These are phyloP conservation scores for Eudemis profundana DNA, from an alignment of 2,888 invertebrate species.

Conservation along the genomic window DNA sequence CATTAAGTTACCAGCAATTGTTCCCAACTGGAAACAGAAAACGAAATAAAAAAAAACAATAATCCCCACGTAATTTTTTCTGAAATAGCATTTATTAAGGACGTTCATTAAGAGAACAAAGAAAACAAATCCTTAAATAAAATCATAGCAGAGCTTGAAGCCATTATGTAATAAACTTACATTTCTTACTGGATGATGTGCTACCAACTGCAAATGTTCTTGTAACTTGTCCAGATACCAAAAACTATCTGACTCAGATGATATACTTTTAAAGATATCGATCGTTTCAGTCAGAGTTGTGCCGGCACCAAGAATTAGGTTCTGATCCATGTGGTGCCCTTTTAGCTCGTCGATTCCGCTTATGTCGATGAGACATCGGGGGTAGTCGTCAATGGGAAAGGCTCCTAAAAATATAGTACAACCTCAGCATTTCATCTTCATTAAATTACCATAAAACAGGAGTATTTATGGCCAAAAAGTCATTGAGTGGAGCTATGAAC, in stretches of 20 bases:
- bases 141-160: not conserved
- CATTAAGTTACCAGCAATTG: constrained; percentile 89
- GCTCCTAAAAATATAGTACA: constrained; percentile 66
- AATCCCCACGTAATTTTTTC: too few species aligned
- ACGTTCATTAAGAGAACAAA: too few species aligned
- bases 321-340: constrained; percentile 66
- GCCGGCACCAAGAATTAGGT: constrained; percentile 86
- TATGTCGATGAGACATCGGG: constrained; percentile 87
- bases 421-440: too few species aligned
- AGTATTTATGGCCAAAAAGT: too few species aligned
- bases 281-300: constrained; percentile 84
- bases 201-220: constrained; percentile 88
- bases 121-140: too few species aligned
- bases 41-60: constrained; percentile 41
- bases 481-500: too few species aligned
- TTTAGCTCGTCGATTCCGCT: constrained; percentile 85
- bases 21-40: constrained; percentile 79
- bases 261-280: constrained; percentile 72
- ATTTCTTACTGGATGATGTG: constrained; percentile 90
- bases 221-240: constrained; percentile 85
- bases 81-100: too few species aligned
- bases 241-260: constrained; percentile 74
- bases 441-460: too few species aligned
- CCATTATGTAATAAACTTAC: constrained; percentile 72
- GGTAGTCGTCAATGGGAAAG: constrained; percentile 69